Evolutionary conservation across 2,797 vertebrate genomes (phyloP), one percentile per base, ranked within the genome.

Genomic region (Helicolenus hilgendorfi): DNA sequence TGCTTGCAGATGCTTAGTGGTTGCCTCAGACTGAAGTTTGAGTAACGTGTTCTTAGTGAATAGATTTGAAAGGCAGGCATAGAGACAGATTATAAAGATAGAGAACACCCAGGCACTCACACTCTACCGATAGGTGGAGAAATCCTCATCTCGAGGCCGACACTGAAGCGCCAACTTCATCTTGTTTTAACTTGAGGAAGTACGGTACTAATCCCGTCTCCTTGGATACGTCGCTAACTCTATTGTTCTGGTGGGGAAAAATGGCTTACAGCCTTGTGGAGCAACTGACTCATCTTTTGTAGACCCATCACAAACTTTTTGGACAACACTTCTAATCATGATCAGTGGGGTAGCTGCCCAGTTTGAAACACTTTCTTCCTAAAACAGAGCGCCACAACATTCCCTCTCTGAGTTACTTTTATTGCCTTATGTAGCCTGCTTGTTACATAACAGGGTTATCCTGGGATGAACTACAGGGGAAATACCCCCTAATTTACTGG

Each of bases 371-470:
- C 70, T 93, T 94, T 95, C 82, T 92, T 95, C 92, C 94, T 86
- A 84, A 89, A 92, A 89, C 90, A 92, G 77, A 92, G 78, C 59
- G 83, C 65, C 60, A 72, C 62, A 91, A 85, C 76, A 83, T 92
- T 93, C 86, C 87, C 91, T 70, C 67, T 75, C 86, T 87, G 83
- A 88, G 82, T 91, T 85, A 80, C 83, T 91, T 88, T 94, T 77
- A 72, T 90, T 90, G 89, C 81, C 68, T 86, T 68, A 49, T 79
- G 83, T 24, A 82, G 89, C 73, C 70, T 73, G 78, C 27, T 56
- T 67, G 77, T 96, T 96, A 82, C 94, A 92, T 95, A 96, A 95
- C 70, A 91, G 83, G 90, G 94, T 91, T 92, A 94, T 96, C 90
- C 94, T 96, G 81, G 93, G 91, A 94, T 94, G 89, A 92, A 91